A percentile compares a stretch with the other conserved stretches of the same genome.
phyloP scores from a whole-genome alignment of 2,113 vertebrate genomes.

The Prunella himalayana region DNA sequence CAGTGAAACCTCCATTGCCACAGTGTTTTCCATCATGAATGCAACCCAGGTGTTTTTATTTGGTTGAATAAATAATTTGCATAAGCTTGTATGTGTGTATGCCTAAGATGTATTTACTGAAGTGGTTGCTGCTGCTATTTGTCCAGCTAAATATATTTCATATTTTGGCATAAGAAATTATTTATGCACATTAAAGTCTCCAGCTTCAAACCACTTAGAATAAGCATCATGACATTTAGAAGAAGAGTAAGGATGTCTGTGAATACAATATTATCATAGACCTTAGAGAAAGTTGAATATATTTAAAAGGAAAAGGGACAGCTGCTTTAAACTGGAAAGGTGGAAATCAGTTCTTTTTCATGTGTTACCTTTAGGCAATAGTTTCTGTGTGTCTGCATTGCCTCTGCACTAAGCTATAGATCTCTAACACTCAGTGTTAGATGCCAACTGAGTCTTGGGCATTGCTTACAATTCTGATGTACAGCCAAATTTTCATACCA shows the following conservation, averaged over 20 bases:
- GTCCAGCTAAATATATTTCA: background rate
- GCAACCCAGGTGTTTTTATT: background rate
- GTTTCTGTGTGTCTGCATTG: background rate
- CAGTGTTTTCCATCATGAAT: background rate
- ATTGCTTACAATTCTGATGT: background rate
- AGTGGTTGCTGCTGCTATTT: background rate
- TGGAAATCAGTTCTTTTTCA: background rate
- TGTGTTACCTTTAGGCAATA: background rate
- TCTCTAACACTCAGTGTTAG: background rate
- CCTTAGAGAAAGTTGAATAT: background rate
- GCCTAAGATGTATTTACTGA: background rate
- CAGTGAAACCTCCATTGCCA: background rate
- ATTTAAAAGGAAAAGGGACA: background rate
- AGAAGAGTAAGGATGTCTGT: background rate
- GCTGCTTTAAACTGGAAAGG: background rate
- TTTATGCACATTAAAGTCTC: background rate
- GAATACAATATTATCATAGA: background rate
- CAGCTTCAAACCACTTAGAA: background rate
- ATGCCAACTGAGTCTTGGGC: background rate
- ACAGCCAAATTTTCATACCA: background rate
- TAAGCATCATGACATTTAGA: background rate
- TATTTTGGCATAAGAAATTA: background rate
- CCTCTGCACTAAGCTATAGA: background rate
- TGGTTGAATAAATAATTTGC: background rate
- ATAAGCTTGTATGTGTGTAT: background rate